Base-by-base conservation (phyloP, 2,888 invertebrate genomes). In the Nomada lathburiana region DNA sequence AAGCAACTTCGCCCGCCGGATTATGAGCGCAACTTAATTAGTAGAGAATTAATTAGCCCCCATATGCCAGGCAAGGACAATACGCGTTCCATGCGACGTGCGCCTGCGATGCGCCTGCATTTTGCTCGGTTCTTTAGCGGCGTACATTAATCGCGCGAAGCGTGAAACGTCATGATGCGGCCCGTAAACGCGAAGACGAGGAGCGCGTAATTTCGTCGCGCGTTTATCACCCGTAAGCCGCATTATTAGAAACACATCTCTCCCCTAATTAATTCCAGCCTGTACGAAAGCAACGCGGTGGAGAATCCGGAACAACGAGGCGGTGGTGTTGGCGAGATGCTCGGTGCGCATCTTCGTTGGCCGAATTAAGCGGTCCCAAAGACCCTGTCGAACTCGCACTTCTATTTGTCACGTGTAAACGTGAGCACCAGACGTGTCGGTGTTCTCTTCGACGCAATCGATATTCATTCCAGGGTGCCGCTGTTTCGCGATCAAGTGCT, bases 401-500 rank as follows among this genome's bases (percentile, higher is more conserved):
- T 13, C 47, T 47, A 13, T 47, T 36, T 36, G 36, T 7, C 36
- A 36, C 36, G 36, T 36, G 36, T 36, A 36, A 36, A 36, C 36
- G 36, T 5, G 7, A 1, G 36, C 5, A 7, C 36, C 36, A 36
- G 36, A 36, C 36, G 36, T 36, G 7, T 2, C 9, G 0, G 55
- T 23, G 36, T 5, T 7, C 36, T 36, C 36, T 20, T 23, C 10
- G 20, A 55, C 9, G 55, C n/a, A 26, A 55, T 55, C 23, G 10
- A 9, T 55, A 55, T 55, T 55, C 53, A 67, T 64, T 62, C 67
- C 18, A 42, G 5, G 59, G 69, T 64, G 36, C 29, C 80, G 81
- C 80, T 86, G 82, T 84, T 5, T 5, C 84, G 76, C 80, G 86
- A 84, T 86, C 78, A 86, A 68, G 80, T 76, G 69, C 80, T 72